Evolutionary conservation across 2,797 vertebrate genomes (phyloP), one percentile per base, ranked within the genome.

Genomic region (Rhynchonycteris naso): DNA sequence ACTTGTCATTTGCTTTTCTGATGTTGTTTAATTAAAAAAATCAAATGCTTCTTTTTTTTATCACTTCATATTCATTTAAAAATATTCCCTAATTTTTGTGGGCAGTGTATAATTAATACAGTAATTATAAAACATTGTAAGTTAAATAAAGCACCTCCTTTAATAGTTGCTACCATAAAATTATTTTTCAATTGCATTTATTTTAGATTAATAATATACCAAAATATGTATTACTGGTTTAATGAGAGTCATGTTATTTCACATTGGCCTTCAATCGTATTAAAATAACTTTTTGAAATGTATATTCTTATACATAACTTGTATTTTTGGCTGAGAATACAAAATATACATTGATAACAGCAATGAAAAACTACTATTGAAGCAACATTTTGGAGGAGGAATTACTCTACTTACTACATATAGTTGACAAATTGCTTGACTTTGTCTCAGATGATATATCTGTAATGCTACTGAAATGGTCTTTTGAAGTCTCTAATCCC

Each of bases 251-350:
- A 74, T 58, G 74, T 90, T 92, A 93, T 83, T 80, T 96, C 11
- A 68, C 2, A 91, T 1, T 52, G 13, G 5, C 0, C 15, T 86
- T 90, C 7, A 88, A 69, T 43, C 7, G 81, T 74, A 83, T 47
- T 15, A 93, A 95, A 96, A 85, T 86, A 88, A 92, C 15, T 33
- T 76, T 72, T 10, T 83, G 69, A 92, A 80, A 88, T 7, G 50
- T 81, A 68, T 30, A 85, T 83, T 74, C 50, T 68, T 50, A 78
- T 56, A 83, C n/a, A 26, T 66, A 88, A 68, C n/a, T 38, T 82
- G n/a, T 83, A 38, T 93, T 88, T 11, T 56, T 50, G 95, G 30
- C 24, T 66, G 26, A 90, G 11, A 94, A 81, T 86, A 93, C 26
- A 95, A 95, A 95, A 80, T n/a, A 82, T 52, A 86, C 28, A 52